Conservation (phyloP, 2,113 vertebrate species). For the Laterallus jamaicensis region DNA sequence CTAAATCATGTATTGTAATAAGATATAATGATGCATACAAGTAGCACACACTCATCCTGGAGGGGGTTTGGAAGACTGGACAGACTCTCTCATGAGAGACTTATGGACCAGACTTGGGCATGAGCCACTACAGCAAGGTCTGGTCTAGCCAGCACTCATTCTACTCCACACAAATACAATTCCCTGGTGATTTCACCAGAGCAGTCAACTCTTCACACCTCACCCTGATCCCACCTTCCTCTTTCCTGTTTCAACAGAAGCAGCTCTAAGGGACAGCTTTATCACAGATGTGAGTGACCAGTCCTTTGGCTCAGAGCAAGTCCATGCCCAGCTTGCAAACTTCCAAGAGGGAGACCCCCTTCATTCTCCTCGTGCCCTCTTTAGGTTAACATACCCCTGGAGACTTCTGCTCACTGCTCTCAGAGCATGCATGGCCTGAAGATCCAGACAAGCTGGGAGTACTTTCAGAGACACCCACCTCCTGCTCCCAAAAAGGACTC, state of each 20-base stretch:
- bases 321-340: background rate
- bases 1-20: background rate
- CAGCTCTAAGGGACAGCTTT: background rate
- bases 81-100: background rate
- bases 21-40: background rate
- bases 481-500: background rate
- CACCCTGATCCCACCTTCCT: background rate
- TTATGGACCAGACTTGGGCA: accelerated
- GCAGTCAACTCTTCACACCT: background rate
- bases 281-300: background rate
- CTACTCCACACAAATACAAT: background rate
- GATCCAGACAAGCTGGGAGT: background rate
- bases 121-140: background rate
- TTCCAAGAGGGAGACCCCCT: background rate
- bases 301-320: background rate
- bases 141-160: background rate
- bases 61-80: background rate
- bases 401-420: accelerated
- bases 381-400: background rate
- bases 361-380: background rate
- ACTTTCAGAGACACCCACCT: background rate
- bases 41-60: background rate
- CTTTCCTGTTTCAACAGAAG: background rate
- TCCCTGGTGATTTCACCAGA: background rate
- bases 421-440: background rate